phyloP scores from a whole-genome alignment of 2,888 invertebrate species.

The Yponomeuta plumbellus region DNA sequence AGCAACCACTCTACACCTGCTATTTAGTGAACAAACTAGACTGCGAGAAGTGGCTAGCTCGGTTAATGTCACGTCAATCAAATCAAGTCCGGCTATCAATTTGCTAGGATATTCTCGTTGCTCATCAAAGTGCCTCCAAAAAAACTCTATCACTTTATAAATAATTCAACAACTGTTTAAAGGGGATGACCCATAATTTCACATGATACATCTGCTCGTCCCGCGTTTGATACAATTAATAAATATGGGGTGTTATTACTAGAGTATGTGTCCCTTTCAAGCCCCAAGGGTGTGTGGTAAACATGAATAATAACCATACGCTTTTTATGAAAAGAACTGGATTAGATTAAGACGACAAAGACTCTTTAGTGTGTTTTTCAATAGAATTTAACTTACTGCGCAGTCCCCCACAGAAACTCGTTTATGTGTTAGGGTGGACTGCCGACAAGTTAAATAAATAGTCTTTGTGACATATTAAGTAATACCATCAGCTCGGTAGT shows the following conservation, averaged over 20 bases:
- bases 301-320: conserved; percentile 47
- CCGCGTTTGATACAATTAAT: conserved; percentile 43
- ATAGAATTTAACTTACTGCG: background rate
- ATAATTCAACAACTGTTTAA: conserved; percentile 32
- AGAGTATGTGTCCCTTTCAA: conserved; percentile 36
- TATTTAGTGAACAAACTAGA: background rate
- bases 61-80: background rate
- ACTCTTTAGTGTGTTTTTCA: conserved; percentile 21
- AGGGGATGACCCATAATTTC: conserved; percentile 29
- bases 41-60: background rate
- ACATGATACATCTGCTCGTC: conserved; percentile 53
- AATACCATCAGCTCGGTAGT: background rate
- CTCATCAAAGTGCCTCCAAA: background rate
- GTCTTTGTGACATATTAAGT: background rate
- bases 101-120: background rate
- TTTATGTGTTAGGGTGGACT: conserved; percentile 4
- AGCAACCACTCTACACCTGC: background rate
- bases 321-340: conserved; percentile 44
- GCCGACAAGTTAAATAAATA: conserved; percentile 21
- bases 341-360: conserved; percentile 52
- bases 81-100: background rate
- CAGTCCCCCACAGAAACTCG: conserved; percentile 18
- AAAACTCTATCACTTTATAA: conserved; percentile 28
- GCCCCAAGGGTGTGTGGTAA: conserved; percentile 50
- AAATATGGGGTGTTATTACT: conserved; percentile 46